Base-by-base conservation (phyloP, 1,140 invertebrate species). In the Bilobella aurantiaca region DNA sequence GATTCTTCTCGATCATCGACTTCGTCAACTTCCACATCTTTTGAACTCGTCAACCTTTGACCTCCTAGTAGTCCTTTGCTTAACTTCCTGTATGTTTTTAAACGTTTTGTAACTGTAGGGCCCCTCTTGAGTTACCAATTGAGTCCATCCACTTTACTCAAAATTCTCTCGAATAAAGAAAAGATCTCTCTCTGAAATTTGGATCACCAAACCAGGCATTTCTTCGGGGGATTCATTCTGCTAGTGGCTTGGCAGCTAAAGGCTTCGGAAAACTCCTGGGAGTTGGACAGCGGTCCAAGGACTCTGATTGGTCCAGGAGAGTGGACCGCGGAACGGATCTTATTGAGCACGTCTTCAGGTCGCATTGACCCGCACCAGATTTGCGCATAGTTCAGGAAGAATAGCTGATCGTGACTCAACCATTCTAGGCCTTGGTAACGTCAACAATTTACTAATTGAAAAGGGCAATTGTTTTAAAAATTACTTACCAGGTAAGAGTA, bases 321-420 rank as follows among this genome's bases (percentile, higher is more conserved):
- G 76, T 98, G 96, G 8, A 95, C 93, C 3, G 93, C 93, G 14
- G 93, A 95, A 37, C 93, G 84, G 58, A 98, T 85, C 80, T 96
- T 96, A 28, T 89, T 93, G 1, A 95, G 78, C 57, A 95, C 93
- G 73, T 97, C 94, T 79, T 98, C 93, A 18, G 61, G 66, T 63
- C 66, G 31, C 61, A 63, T 67, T 12, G 56, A 63, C 14, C 95
- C 95, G 76, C 95, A 98, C 95, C 95, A 98, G 56, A 98, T 97
- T 82, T 90, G 82, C 14, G 90, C 90, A 76, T 92, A 93, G 75
- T 92, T 93, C 1, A 93, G 80, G 75, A 91, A 93, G 77, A 93
- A 93, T 3, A 93, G 78, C 76, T 93, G 90, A 77, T 92, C 86
- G 73, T 93, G 89, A 1, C 86, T 89, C 53, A 93, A 79, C 66